These are phyloP conservation scores for Drosophila nr. fundita DNA, from an alignment of 2,888 invertebrate species.

Conservation along the genomic window DNA sequence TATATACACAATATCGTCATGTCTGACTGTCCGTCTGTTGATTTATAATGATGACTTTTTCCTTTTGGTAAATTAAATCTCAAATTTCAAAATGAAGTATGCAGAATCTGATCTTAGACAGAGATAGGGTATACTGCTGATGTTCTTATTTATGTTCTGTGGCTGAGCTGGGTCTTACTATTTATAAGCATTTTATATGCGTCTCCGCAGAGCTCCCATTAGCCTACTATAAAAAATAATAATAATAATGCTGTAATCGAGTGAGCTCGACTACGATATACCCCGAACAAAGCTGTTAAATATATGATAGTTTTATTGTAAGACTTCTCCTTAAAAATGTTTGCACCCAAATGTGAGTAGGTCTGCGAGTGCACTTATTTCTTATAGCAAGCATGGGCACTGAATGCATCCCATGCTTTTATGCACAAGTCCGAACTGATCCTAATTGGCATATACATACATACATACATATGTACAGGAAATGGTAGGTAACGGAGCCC, in stretches of 20 bases:
- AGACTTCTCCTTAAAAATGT: not conserved
- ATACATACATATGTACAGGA: too few relatives aligned
- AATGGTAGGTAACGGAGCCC: too few relatives aligned
- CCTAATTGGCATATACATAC: not conserved
- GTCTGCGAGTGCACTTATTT: too few relatives aligned
- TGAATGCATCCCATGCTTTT: too few relatives aligned
- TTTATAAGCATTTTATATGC: slow-evolving; percentile 51
- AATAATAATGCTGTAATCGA: not conserved
- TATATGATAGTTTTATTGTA: not conserved
- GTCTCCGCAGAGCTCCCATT: slow-evolving; percentile 17
- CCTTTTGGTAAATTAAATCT: not conserved
- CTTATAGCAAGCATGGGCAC: too few relatives aligned
- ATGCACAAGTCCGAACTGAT: too few relatives aligned
- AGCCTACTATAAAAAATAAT: slow-evolving; percentile 9
- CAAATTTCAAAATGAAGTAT: not conserved
- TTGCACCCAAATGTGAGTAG: not conserved
- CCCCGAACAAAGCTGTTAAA: not conserved
- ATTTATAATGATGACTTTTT: not conserved
- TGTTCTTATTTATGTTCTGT: not conserved
- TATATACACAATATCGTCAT: too few relatives aligned
- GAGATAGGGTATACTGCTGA: not conserved
- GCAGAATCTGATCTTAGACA: not conserved
- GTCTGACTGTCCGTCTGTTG: not conserved
- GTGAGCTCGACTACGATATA: not conserved
- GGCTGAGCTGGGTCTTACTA: slow-evolving; percentile 7